Evolutionary conservation across 1,140 invertebrate species (phyloP).

Genomic region (Drosophila rufa): DNA sequence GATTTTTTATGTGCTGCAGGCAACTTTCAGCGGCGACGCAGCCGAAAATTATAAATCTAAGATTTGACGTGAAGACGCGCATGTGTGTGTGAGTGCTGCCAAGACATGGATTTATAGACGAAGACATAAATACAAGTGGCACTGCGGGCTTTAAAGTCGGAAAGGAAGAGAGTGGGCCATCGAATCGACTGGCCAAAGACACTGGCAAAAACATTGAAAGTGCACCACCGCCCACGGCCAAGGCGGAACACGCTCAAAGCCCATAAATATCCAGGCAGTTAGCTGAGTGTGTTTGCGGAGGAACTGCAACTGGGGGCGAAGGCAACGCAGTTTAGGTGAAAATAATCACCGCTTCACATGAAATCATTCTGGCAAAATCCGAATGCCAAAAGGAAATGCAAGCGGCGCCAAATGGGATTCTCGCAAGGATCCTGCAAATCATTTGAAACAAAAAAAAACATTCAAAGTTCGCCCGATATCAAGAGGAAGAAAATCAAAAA

Average conservation of each 20-base stretch:
- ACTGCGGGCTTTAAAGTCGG: slow-evolving; percentile 42
- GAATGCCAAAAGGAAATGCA: slow-evolving; percentile 70
- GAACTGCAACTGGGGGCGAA: slow-evolving; percentile 38
- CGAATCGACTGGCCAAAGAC: slow-evolving; percentile 66
- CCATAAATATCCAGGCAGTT: slow-evolving; percentile 78
- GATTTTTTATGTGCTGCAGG: slow-evolving; percentile 55
- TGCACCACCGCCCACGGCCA: slow-evolving; percentile 48
- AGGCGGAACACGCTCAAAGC: slow-evolving; percentile 79
- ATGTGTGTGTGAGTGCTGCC: slow-evolving; percentile 41
- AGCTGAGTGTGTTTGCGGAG: slow-evolving; percentile 35
- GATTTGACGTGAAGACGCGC: slow-evolving; percentile 77
- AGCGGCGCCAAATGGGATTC: slow-evolving; percentile 50
- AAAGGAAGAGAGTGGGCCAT: slow-evolving; percentile 12
- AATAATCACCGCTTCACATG: slow-evolving; percentile 85
- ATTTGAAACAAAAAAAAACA: slow-evolving; percentile 34
- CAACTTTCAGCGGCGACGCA: slow-evolving; percentile 59
- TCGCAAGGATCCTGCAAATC: slow-evolving; percentile 23
- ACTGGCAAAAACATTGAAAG: slow-evolving; percentile 63
- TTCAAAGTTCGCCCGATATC: slow-evolving; percentile 64
- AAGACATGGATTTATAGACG: slow-evolving; percentile 83
- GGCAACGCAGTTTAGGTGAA: slow-evolving; percentile 72
- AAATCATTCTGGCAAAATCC: slow-evolving; percentile 79
- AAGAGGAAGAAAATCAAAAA: slow-evolving; percentile 79
- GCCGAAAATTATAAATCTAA: slow-evolving; percentile 84
- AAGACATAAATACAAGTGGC: slow-evolving; percentile 82